These are phyloP conservation scores for Micrasema longulum DNA, from an alignment of 1,140 invertebrate genomes.

Conservation along the genomic window DNA sequence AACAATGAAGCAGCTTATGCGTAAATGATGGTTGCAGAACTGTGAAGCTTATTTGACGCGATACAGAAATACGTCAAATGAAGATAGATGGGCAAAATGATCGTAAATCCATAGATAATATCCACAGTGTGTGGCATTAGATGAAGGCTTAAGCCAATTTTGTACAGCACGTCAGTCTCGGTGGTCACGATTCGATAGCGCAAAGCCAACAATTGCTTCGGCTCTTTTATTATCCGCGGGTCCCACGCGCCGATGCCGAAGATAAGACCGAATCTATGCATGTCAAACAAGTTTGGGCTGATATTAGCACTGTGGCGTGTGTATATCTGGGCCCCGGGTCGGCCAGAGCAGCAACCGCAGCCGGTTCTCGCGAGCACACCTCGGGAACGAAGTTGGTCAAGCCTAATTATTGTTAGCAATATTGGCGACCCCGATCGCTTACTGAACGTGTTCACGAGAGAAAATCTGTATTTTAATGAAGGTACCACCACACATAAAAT, in stretches of 20 bases:
- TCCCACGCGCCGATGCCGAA: conserved; percentile 16
- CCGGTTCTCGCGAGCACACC: conserved; percentile 41
- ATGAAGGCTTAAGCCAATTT: conserved; percentile 1
- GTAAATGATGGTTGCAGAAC: too few species aligned
- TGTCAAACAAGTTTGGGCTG: conserved; percentile 40
- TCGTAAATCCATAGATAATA: not conserved
- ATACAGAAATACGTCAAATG: not conserved
- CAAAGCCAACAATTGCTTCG: conserved; percentile 10
- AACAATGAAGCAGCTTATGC: too few species aligned
- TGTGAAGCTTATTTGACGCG: not conserved
- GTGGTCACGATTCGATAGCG: conserved; percentile 18
- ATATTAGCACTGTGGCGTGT: conserved; percentile 46
- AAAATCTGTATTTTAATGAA: too few species aligned
- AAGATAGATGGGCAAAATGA: too few species aligned
- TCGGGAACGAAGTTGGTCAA: conserved; percentile 36
- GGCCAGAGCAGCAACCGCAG: conserved; percentile 16
- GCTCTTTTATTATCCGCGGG: conserved; percentile 1
- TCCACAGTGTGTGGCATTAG: conserved; percentile 1
- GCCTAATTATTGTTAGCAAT: conserved; percentile 33
- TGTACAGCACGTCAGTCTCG: not conserved
- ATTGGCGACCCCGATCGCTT: conserved; percentile 34
- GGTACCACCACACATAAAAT: too few species aligned
- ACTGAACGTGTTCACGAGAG: not conserved
- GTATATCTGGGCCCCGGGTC: conserved; percentile 42
- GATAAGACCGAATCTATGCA: conserved; percentile 28